A percentile compares a stretch with the other conserved stretches of the same genome.
Evolutionary conservation across 2,888 invertebrate species (phyloP).

Genomic region (Pollenia griseotomentosa): DNA sequence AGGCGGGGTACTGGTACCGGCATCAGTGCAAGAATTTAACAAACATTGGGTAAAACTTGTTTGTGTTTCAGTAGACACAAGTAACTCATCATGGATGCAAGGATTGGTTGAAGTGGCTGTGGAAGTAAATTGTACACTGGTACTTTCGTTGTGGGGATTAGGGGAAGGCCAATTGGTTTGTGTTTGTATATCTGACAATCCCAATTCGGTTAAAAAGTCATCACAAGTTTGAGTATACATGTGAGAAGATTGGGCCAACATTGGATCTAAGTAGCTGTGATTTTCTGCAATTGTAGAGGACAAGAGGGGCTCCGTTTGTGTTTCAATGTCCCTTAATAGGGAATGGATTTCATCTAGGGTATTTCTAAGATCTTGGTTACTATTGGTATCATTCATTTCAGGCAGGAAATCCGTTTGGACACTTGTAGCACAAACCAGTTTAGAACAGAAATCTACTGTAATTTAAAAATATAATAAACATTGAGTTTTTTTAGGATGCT

Average conservation of each 20-base stretch:
- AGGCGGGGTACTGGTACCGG: slow-evolving; percentile 71
- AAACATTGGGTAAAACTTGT: slow-evolving; percentile 83
- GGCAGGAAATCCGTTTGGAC: slow-evolving; percentile 69
- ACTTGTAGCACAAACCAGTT: slow-evolving; percentile 67
- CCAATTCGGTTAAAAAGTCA: slow-evolving; percentile 86
- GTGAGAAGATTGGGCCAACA: slow-evolving; percentile 73
- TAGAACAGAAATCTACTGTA: slow-evolving; percentile 61
- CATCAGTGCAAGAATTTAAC: slow-evolving; percentile 76
- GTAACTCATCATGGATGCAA: slow-evolving; percentile 84
- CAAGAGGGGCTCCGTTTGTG: slow-evolving; percentile 85
- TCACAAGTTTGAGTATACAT: slow-evolving; percentile 84
- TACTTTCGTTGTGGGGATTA: slow-evolving; percentile 54
- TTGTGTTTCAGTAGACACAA: slow-evolving; percentile 87
- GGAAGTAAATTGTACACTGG: slow-evolving; percentile 51
- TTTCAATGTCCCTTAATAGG: slow-evolving; percentile 86
- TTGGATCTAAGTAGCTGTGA: slow-evolving; percentile 68
- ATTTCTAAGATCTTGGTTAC: slow-evolving; percentile 52
- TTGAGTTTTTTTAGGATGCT: neutral
- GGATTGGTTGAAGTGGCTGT: slow-evolving; percentile 68
- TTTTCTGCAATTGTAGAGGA: slow-evolving; percentile 47
- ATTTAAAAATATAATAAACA: slow-evolving; percentile 1
- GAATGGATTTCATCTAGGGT: slow-evolving; percentile 70
- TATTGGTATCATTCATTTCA: slow-evolving; percentile 24
- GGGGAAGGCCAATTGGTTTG: slow-evolving; percentile 86
- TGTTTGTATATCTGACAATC: slow-evolving; percentile 87